Conservation (phyloP, 1,140 invertebrate genomes). For the Trichoplusia ni region DNA sequence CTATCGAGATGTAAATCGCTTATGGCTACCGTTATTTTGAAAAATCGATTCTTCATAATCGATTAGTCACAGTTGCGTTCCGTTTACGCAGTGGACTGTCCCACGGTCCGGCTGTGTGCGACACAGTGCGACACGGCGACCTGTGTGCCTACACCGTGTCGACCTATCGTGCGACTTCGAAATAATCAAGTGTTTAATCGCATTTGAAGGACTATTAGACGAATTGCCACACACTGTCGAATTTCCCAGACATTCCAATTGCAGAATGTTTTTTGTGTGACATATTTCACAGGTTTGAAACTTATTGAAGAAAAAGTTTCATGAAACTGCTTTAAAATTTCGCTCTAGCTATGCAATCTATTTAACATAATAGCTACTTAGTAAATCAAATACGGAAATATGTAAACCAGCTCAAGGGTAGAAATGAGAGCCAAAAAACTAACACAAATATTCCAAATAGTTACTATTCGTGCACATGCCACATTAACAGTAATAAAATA, state of each 20-base stretch:
- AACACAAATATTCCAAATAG: too few relatives aligned
- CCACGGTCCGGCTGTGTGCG: conserved; percentile 63
- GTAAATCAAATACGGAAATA: too few relatives aligned
- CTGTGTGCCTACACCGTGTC: conserved; percentile 49
- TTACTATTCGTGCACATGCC: too few relatives aligned
- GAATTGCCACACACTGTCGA: conserved; percentile 51
- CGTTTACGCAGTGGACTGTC: conserved; percentile 67
- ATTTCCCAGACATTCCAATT: conserved; percentile 47
- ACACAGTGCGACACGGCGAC: conserved; percentile 34
- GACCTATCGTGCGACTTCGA: conserved; percentile 46
- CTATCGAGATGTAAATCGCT: conserved; percentile 75
- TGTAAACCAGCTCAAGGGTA: neutral
- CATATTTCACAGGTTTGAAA: conserved; percentile 9
- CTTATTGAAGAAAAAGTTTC: neutral
- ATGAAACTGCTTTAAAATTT: too few relatives aligned
- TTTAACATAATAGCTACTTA: too few relatives aligned
- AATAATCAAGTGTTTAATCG: conserved; percentile 66
- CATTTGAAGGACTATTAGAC: conserved; percentile 57
- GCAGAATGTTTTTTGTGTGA: conserved; percentile 47
- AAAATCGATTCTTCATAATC: conserved; percentile 75
- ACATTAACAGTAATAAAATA: too few relatives aligned
- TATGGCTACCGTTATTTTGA: conserved; percentile 73
- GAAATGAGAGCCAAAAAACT: too few relatives aligned
- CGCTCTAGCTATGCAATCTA: too few relatives aligned
- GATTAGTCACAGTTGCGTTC: conserved; percentile 72